These are phyloP conservation scores for Brienomyrus longianalis DNA, from an alignment of 2,113 vertebrate species.

Conservation along the genomic window DNA sequence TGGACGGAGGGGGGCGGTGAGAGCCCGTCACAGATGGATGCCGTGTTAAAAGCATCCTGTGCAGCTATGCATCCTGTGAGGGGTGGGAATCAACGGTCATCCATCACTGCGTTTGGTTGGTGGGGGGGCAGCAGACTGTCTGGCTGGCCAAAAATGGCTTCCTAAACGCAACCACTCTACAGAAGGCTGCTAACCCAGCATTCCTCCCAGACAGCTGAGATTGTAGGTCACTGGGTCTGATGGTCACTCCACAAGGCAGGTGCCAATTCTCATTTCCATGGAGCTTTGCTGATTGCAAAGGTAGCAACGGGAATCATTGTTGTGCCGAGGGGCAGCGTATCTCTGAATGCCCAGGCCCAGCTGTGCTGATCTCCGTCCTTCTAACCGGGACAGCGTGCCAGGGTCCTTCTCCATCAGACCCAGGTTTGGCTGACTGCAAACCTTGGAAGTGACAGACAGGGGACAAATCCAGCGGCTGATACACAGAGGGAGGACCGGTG, in stretches of 20 bases:
- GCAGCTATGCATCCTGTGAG: background rate
- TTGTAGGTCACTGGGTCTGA: background rate
- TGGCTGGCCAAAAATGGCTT: background rate
- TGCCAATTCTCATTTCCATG: background rate
- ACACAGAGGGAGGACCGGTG: background rate
- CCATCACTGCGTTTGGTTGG: background rate
- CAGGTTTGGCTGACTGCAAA: background rate
- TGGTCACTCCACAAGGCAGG: background rate
- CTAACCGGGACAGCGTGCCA: background rate
- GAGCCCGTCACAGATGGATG: background rate
- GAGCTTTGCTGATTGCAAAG: background rate
- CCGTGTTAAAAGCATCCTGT: background rate
- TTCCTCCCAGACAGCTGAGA: background rate
- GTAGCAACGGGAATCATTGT: background rate
- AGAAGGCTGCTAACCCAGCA: background rate
- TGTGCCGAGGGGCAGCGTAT: background rate
- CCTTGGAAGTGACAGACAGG: background rate
- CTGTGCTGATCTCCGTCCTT: background rate
- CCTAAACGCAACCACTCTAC: background rate
- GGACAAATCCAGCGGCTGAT: background rate
- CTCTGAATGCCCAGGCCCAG: background rate
- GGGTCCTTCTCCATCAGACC: background rate
- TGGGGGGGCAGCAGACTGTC: background rate
- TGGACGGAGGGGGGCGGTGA: background rate
- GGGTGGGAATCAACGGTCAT: background rate